A percentile compares a stretch with the other conserved stretches of the same genome.
Conservation (phyloP, 1,140 invertebrate species). For the Scaptomyza montana region DNA sequence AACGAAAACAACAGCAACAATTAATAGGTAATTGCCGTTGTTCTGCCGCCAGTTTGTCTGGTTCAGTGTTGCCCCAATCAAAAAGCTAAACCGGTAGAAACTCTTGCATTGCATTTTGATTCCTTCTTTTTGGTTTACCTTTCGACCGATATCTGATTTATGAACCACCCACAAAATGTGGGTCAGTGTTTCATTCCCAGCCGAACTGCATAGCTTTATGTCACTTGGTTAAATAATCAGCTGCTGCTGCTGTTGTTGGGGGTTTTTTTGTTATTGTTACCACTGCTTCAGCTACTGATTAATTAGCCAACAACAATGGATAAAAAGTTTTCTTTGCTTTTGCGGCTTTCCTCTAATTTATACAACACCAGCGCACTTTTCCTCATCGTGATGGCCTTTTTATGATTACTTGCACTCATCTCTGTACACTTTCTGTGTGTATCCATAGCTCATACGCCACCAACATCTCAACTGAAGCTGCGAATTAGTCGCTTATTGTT, state of each 20-base stretch:
- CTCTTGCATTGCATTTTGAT: constrained; percentile 61
- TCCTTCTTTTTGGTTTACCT: constrained; percentile 57
- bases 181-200: constrained; percentile 56
- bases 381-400: constrained; percentile 74
- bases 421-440: constrained; percentile 29
- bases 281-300: constrained; percentile 31
- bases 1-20: constrained; percentile 50
- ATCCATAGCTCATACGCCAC: constrained; percentile 35
- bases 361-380: constrained; percentile 57
- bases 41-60: constrained; percentile 52
- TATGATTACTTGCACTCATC: constrained; percentile 69
- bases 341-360: constrained; percentile 56
- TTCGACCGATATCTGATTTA: constrained; percentile 51
- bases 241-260: constrained; percentile 11
- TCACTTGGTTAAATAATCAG: constrained; percentile 79
- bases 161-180: constrained; percentile 42
- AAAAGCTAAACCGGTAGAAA: constrained; percentile 17
- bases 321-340: constrained; percentile 45
- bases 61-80: constrained; percentile 54
- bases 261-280: neutral
- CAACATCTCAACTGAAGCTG: constrained; percentile 55
- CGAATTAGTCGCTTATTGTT: constrained; percentile 80
- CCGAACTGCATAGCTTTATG: constrained; percentile 58
- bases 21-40: constrained; percentile 76
- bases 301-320: constrained; percentile 69